Percentiles rank a stretch among this genome's conserved stretches.
These are phyloP conservation scores for Euborellia annulipes DNA, from an alignment of 1,140 invertebrate genomes.

Conservation along the genomic window DNA sequence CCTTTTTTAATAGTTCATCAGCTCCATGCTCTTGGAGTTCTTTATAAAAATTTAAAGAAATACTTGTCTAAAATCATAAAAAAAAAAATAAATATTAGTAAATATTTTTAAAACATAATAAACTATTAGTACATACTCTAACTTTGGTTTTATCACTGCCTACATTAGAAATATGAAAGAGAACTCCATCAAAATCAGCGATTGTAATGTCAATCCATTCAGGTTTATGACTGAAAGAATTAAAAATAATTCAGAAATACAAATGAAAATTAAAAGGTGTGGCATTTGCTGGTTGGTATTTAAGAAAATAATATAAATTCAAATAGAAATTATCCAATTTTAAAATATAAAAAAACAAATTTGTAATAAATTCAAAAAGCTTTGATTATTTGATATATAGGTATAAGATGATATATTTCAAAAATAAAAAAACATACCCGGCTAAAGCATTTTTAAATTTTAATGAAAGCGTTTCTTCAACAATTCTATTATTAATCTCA, in stretches of 20 bases:
- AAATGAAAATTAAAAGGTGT: no score
- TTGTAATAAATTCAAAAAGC: no score
- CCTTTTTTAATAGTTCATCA: constrained; percentile 84
- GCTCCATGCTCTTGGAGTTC: constrained; percentile 96
- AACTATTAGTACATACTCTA: constrained; percentile 50
- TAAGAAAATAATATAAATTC: constrained; percentile 18
- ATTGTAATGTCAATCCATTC: constrained; percentile 87
- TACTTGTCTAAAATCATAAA: constrained; percentile 70
- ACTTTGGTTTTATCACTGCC: constrained; percentile 94
- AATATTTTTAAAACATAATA: background rate
- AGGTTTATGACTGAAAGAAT: constrained; percentile 67
- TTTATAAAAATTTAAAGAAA: constrained; percentile 96
- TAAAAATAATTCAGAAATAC: no score
- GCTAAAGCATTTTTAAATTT: constrained; percentile 91
- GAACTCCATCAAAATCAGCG: constrained; percentile 96
- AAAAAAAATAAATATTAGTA: background rate
- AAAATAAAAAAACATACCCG: constrained; percentile 54
- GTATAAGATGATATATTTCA: no score
- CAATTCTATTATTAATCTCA: constrained; percentile 96
- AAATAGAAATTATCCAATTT: no score
- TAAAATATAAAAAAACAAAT: no score
- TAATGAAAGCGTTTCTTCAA: constrained; percentile 84
- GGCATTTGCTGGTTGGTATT: constrained; percentile 6
- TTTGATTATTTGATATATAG: no score
- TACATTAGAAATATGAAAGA: constrained; percentile 96